Evolutionary conservation across 2,113 vertebrate genomes (phyloP), one percentile per base, ranked within the genome.

Genomic region (Nycticorax nycticorax): DNA sequence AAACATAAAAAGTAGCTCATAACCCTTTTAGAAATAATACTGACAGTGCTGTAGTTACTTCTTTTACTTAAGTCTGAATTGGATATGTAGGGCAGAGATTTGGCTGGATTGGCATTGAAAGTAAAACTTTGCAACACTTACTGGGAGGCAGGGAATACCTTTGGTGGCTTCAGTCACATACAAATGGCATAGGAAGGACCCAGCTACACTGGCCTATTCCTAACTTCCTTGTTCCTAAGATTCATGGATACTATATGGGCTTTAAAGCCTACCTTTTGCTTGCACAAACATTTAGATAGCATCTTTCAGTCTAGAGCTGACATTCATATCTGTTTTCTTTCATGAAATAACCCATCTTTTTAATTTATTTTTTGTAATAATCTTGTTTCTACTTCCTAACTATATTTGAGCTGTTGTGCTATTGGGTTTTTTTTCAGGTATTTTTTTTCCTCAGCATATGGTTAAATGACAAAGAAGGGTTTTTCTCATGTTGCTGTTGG

Each of bases 1-100:
- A 86, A 76, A 53, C 3, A 33, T 18, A 45, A 66, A 64, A 89
- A 23, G 8, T 24, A 53, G 2, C 3, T 68, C 10, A 22, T 4
- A 37, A 20, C 6, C 3, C 1, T 55, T 88, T 83, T 13, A 33
- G 52, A 92, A 85, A 75, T 66, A 48, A 33, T 41, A 67, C 6
- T 0, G 5, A 45, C 20, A 28, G 3, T 15, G 3, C 21, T 57
- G 6, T 2, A 41, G 8, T 45, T n/a, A 39, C 5, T 37, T 41
- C 9, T 75, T 82, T 62, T 30, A 30, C 3, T 28, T 50, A 84
- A 48, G 6, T 74, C 52, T 57, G 37, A 80, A 45, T 23, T 32
- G 20, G 5, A 35, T 73, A 2, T 43, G 12, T 64, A 82, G 9
- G 50, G 3, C 13, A 73, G 56, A 77, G 22, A 81, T 79, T 60